These are phyloP conservation scores for Thalassoma bifasciatum DNA, from an alignment of 2,113 vertebrate genomes.

Conservation along the genomic window DNA sequence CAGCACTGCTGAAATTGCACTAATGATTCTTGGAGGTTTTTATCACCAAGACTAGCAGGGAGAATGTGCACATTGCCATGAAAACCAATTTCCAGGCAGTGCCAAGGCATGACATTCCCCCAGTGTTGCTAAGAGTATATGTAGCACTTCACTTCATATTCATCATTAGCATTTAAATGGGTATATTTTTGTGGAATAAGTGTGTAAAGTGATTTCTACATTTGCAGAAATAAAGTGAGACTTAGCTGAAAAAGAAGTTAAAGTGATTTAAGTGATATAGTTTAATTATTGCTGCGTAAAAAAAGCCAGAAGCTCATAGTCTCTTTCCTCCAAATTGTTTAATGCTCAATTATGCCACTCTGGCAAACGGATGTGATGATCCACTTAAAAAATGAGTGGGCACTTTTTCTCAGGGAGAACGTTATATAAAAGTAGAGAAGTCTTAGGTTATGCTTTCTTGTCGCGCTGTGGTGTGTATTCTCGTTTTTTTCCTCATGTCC, in stretches of 20 bases:
- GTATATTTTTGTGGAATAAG: slow-evolving; percentile 17
- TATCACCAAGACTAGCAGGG: not conserved
- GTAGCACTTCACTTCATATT: slow-evolving; percentile 4
- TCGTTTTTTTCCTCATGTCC: slow-evolving; percentile 23
- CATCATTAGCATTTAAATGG: slow-evolving; percentile 34
- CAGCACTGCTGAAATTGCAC: slow-evolving; percentile 16
- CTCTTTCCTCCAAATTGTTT: slow-evolving; percentile 1
- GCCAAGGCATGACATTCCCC: slow-evolving; percentile 6
- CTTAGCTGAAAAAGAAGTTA: slow-evolving; percentile 1
- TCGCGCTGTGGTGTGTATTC: slow-evolving; percentile 7
- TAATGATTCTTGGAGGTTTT: slow-evolving; percentile 5
- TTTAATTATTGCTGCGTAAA: slow-evolving; percentile 25
- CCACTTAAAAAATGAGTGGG: slow-evolving; percentile 38
- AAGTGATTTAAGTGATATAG: slow-evolving; percentile 27
- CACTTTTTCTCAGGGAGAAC: slow-evolving; percentile 19
- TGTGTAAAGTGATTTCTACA: slow-evolving; percentile 24
- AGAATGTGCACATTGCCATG: slow-evolving; percentile 4
- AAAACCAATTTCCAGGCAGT: slow-evolving; percentile 35
- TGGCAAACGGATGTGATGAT: slow-evolving; percentile 33
- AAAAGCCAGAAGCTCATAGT: not conserved
- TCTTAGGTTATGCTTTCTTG: slow-evolving; percentile 28
- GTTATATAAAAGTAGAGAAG: slow-evolving; percentile 12
- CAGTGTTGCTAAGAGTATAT: not conserved
- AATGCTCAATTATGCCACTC: slow-evolving; percentile 1
- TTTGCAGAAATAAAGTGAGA: slow-evolving; percentile 17